A percentile compares a stretch with the other conserved stretches of the same genome.
Evolutionary conservation across 2,113 vertebrate species (phyloP).

Genomic region (Thryonomys swinderianus): DNA sequence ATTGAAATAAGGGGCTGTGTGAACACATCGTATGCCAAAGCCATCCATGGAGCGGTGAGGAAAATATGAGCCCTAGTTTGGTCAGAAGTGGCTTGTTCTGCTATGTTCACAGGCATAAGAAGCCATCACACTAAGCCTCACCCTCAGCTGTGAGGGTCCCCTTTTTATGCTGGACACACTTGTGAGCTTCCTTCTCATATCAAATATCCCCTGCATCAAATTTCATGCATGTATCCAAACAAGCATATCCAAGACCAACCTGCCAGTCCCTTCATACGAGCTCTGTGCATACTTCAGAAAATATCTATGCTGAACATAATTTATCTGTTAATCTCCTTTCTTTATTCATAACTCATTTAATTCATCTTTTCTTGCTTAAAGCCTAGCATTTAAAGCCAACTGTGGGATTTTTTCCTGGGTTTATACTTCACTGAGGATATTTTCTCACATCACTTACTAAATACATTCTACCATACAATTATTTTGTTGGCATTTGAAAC

Average conservation of each 20-base stretch:
- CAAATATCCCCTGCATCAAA: accelerated
- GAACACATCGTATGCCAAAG: too few relatives aligned
- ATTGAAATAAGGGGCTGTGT: background rate
- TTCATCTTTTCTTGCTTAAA: background rate
- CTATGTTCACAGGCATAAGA: background rate
- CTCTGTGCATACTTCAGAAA: background rate
- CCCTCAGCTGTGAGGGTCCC: background rate
- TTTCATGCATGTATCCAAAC: background rate
- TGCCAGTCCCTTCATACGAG: background rate
- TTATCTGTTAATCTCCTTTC: background rate
- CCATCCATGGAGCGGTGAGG: background rate
- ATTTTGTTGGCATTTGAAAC: background rate
- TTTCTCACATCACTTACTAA: background rate
- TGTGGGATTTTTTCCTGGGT: background rate
- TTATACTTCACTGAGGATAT: background rate
- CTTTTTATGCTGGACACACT: background rate
- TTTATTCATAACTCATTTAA: background rate
- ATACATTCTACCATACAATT: background rate
- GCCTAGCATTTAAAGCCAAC: background rate
- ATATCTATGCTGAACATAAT: background rate
- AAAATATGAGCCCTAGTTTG: accelerated
- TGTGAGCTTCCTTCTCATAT: background rate
- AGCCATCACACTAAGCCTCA: background rate
- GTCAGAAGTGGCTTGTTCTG: background rate
- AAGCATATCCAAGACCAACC: background rate